Conservation (phyloP, 2,797 vertebrate species). For the Amblyraja radiata region DNA sequence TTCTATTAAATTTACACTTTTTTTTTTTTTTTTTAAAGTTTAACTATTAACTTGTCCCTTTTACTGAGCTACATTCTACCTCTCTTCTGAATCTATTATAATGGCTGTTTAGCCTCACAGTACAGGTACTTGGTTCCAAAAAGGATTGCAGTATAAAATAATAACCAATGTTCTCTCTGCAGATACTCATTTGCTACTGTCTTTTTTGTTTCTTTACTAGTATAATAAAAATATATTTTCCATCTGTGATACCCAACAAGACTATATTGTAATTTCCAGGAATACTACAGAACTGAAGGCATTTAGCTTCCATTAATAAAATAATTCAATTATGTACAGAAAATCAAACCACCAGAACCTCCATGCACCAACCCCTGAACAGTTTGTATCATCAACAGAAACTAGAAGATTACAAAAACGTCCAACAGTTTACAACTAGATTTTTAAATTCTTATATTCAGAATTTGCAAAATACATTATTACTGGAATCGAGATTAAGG, state of each 20-base stretch:
- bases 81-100: background rate
- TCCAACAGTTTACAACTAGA: background rate
- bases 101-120: background rate
- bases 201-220: background rate
- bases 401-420: background rate
- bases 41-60: no score
- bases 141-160: background rate
- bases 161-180: background rate
- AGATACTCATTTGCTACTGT: background rate
- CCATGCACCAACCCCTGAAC: background rate
- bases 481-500: background rate
- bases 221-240: background rate
- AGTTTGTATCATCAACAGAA: background rate
- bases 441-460: background rate
- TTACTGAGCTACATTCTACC: background rate
- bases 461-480: background rate
- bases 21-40: no score
- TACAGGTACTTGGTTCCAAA: background rate
- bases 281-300: background rate
- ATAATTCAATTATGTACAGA: background rate
- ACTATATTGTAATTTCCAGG: background rate
- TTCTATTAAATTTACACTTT: background rate
- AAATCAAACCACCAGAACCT: background rate
- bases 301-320: background rate
- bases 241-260: background rate